phyloP scores from a whole-genome alignment of 37 sponge, comb jelly and placozoan species.

The Cladorhizidae sp. region DNA sequence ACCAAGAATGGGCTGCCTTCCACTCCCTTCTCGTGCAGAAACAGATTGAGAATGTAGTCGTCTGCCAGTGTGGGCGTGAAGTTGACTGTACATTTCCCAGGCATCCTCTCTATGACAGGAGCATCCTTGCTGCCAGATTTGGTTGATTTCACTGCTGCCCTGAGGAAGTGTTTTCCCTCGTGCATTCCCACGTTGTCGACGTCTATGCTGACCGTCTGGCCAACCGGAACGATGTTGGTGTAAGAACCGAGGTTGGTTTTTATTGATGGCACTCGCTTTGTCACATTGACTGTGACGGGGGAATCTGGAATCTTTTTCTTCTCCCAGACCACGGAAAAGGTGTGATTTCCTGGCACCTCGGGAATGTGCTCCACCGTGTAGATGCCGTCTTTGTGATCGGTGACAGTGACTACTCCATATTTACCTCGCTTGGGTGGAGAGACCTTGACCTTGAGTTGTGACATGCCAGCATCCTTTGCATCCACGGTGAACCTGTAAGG shows the following conservation, averaged over 20 bases:
- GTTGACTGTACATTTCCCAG: conserved; percentile 29
- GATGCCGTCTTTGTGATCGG: conserved; percentile 30
- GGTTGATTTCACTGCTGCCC: not conserved
- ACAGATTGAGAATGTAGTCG: conserved; percentile 24
- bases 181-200: not conserved
- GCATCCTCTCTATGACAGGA: conserved; percentile 17
- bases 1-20: conserved; percentile 61
- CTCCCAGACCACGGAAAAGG: conserved; percentile 31
- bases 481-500: conserved; percentile 45
- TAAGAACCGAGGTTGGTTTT: not conserved
- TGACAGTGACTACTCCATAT: conserved; percentile 10
- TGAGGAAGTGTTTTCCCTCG: not conserved
- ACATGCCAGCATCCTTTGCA: conserved; percentile 63
- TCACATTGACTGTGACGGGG: conserved; percentile 43
- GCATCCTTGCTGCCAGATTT: not conserved
- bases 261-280: not conserved
- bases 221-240: not conserved
- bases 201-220: not conserved
- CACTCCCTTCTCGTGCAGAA: conserved; percentile 20
- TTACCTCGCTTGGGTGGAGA: conserved; percentile 21
- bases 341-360: conserved; percentile 32
- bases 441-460: conserved; percentile 38
- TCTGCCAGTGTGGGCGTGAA: conserved; percentile 38
- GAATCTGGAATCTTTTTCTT: conserved; percentile 30
- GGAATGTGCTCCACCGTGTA: conserved; percentile 9